Percentiles rank a stretch among this genome's conserved stretches.
These are phyloP conservation scores for Protosalanx chinensis DNA, from an alignment of 2,797 vertebrate species.

Conservation along the genomic window DNA sequence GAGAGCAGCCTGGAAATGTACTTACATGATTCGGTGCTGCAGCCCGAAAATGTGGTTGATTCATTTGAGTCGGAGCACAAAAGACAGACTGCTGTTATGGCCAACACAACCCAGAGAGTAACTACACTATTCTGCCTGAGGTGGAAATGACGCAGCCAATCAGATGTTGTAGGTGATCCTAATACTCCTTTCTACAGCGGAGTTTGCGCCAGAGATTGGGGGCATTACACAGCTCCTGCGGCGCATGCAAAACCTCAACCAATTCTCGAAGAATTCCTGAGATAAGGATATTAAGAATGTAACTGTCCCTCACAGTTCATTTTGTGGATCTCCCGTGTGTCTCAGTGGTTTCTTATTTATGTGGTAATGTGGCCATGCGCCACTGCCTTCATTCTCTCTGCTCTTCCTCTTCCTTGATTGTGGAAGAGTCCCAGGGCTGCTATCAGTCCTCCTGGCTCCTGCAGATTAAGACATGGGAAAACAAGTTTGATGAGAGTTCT, in stretches of 20 bases:
- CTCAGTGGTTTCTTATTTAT: constrained; percentile 51
- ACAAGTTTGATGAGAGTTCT: constrained; percentile 21
- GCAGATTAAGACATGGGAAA: constrained; percentile 51
- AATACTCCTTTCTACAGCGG: neutral
- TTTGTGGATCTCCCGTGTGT: neutral
- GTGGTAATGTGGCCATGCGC: constrained; percentile 60
- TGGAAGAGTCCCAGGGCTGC: constrained; percentile 51
- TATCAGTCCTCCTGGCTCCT: constrained; percentile 44
- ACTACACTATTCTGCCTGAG: constrained; percentile 59
- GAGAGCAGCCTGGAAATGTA: constrained; percentile 19
- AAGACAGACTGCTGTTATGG: constrained; percentile 68
- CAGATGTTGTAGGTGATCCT: constrained; percentile 45
- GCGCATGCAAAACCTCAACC: neutral
- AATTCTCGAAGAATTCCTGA: neutral
- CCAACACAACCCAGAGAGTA: constrained; percentile 55
- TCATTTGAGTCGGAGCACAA: constrained; percentile 62
- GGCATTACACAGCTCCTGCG: neutral
- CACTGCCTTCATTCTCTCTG: constrained; percentile 47
- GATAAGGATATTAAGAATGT: neutral
- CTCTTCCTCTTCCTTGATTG: constrained; percentile 49
- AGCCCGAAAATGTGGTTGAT: constrained; percentile 50
- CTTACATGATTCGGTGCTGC: constrained; percentile 63
- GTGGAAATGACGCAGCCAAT: constrained; percentile 33
- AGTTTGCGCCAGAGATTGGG: neutral
- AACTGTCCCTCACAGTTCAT: constrained; percentile 39